Base-by-base conservation (phyloP, 2,888 invertebrate genomes). In the Chymomyza caudatula region DNA sequence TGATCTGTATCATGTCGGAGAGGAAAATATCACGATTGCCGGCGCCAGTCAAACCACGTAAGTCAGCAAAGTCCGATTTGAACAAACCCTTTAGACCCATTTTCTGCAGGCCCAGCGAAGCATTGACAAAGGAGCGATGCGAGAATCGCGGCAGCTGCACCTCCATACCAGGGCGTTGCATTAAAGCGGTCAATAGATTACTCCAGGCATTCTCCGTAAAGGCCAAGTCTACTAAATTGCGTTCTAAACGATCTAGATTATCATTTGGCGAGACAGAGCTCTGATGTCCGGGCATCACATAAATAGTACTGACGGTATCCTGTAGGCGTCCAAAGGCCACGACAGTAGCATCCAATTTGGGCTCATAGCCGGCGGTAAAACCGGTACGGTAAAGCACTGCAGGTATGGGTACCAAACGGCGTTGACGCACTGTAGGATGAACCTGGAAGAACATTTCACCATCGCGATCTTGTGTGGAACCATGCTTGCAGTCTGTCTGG, bases 361-460 rank as follows among this genome's bases (percentile, higher is more conserved):
- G 95, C 77, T 97, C 96, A 86, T 96, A 97, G 8, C 96, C 96
- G 1, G 96, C 96, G 22, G 95, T 91, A 76, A 97, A 96, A 6
- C 94, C 94, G 4, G 92, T 92, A 74, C 93, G 93, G 91, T 94
- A 96, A 0, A 96, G 94, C 0, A 94, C 95, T 0, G 96, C 96
- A 0, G 96, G 96, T 3, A 97, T 94, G 0, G 96, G 96, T 0
- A 97, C 94, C 4, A 97, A 91, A 55, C 96, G 93, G 29, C 95
- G 92, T 88, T 96, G 95, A 22, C 96, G 92, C 2, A 95, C 94
- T 5, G 94, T 94, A 0, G 95, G 96, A 49, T 94, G 93, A 0
- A 95, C 96, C 29, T 95, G 96, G 89, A 96, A 96, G 89, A 96
- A 96, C 92, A 96, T 93, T 90, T 96, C 96, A 0, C 96, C 96